Evolutionary conservation across 2,797 vertebrate species (phyloP).

Genomic region (Ceyx erithaca): DNA sequence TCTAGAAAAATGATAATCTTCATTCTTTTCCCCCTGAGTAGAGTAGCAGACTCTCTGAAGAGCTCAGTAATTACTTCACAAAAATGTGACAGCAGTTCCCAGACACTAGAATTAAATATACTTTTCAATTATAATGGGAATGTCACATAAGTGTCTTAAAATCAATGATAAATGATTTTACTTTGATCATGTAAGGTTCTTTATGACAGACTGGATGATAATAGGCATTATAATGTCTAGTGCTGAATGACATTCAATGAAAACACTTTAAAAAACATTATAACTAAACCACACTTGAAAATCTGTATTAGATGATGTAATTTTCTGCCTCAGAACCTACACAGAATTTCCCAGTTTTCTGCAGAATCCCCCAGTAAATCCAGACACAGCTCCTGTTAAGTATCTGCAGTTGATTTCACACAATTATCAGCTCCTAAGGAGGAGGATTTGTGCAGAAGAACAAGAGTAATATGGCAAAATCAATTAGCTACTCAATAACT

Average conservation of each 20-base stretch:
- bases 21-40: not conserved
- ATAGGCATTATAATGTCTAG: not conserved
- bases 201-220: not conserved
- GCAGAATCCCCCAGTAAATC: not conserved
- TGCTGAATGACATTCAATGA: not conserved
- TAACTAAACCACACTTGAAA: not conserved
- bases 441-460: not conserved
- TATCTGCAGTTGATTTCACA: not conserved
- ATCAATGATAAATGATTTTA: not conserved
- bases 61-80: not conserved
- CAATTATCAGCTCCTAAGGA: not conserved
- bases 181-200: not conserved
- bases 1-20: not conserved
- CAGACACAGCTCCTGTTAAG: not conserved
- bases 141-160: not conserved
- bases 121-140: not conserved
- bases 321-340: not conserved
- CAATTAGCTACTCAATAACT: not conserved
- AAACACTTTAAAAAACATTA: not conserved
- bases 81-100: accelerated
- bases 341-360: not conserved
- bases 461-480: not conserved
- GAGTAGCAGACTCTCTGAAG: not conserved
- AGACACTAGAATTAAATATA: not conserved
- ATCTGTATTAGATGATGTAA: not conserved